Evolutionary conservation across 2,888 invertebrate species (phyloP), one percentile per base, ranked within the genome.

Genomic region (Sminthurinus aureus): DNA sequence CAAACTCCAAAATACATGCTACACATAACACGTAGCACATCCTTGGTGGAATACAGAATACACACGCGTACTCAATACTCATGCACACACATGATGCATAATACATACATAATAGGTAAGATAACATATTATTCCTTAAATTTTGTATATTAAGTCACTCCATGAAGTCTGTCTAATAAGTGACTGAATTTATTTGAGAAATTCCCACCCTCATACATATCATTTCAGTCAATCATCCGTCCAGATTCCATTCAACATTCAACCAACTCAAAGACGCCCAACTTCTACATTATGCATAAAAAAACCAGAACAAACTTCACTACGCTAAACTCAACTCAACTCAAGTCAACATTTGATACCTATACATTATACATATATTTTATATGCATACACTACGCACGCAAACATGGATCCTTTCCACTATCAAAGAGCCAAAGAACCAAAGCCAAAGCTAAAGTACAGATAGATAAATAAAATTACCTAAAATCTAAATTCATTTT

Each of bases 181-280:
- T 64, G 74, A 76, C 80, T 78, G 81, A 81, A 76, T 84, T 81
- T 84, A 84, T 78, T 78, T 84, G 78, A 84, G 81, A 84, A 83
- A 83, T 83, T 84, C 84, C 84, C 84, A 84, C 84, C 84, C 58
- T 58, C 84, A 83, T 84, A 82, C 84, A 82, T 84, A 84, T 84
- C 84, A 82, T 84, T 84, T 84, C 84, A 84, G 84, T 84, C 84
- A 84, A 84, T 84, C 84, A 84, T 79, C 82, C 84, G 84, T 84
- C 84, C 67, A 77, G 64, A 82, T 77, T 77, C 82, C 69, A 80
- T 80, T 80, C 80, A 80, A 51, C 71, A 50, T 38, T 38, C 80
- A 80, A 51, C 71, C 51, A 80, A 67, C 51, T 50, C 24, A 51
- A 77, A 82, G 77, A 82, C 82, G 82, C 82, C 82, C 82, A 69